Evolutionary conservation across 2,888 invertebrate genomes (phyloP).

Genomic region (Nomada goodeniana): DNA sequence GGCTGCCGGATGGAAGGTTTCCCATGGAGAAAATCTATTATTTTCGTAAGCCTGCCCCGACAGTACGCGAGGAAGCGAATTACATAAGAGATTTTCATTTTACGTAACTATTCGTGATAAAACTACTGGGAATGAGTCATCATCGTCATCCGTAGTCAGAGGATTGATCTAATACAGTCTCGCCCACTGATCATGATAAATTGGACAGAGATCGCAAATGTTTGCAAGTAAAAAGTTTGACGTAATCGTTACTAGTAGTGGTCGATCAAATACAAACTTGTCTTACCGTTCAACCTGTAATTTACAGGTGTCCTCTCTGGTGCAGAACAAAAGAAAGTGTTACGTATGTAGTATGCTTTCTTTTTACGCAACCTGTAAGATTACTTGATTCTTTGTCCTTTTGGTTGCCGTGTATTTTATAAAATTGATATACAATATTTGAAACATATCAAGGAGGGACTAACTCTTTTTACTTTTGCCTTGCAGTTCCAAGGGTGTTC

Average conservation of each 20-base stretch:
- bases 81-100: slow-evolving; percentile 34
- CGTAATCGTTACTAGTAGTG: slow-evolving; percentile 9
- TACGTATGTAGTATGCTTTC: slow-evolving; percentile 20
- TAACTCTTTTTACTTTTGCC: too few relatives aligned
- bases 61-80: background rate
- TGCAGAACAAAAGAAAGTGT: slow-evolving; percentile 15
- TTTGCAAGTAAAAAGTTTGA: background rate
- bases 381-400: background rate
- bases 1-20: slow-evolving; percentile 10
- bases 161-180: slow-evolving; percentile 8
- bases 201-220: background rate
- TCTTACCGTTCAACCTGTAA: slow-evolving; percentile 10
- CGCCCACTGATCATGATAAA: background rate
- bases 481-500: too few relatives aligned
- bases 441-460: too few relatives aligned
- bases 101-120: slow-evolving; percentile 23
- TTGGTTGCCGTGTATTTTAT: background rate
- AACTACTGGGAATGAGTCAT: slow-evolving; percentile 12
- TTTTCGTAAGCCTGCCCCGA: slow-evolving; percentile 25
- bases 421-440: too few relatives aligned
- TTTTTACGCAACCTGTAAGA: slow-evolving; percentile 29
- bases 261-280: background rate
- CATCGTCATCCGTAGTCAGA: background rate
- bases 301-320: slow-evolving; percentile 10
- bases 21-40: slow-evolving; percentile 54